phyloP scores from a whole-genome alignment of 1,140 invertebrate genomes.

The Bacillus rossius region DNA sequence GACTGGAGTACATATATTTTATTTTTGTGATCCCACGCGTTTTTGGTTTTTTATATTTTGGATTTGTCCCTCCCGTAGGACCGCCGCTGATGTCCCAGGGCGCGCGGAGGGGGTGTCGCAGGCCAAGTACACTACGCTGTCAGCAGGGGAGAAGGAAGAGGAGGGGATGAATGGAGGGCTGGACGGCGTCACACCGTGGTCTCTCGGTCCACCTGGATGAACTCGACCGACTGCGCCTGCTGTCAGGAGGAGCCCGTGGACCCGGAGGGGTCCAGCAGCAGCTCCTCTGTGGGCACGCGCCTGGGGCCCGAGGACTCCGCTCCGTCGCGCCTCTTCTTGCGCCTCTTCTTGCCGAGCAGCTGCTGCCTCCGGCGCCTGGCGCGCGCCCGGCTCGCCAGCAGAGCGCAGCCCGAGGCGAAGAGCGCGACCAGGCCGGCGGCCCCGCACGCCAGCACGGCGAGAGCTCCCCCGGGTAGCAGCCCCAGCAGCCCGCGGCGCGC shows the following conservation, averaged over 20 bases:
- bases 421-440: constrained; percentile 49
- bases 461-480: constrained; percentile 43
- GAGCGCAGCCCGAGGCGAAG: constrained; percentile 47
- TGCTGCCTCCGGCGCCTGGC: constrained; percentile 32
- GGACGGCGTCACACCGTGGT: constrained; percentile 60
- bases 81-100: no score
- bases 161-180: not conserved
- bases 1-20: no score
- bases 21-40: no score
- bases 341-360: constrained; percentile 49
- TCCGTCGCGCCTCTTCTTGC: constrained; percentile 41
- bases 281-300: constrained; percentile 47
- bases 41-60: no score
- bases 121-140: no score
- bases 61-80: no score
- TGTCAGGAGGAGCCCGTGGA: constrained; percentile 63
- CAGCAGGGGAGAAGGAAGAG: not conserved
- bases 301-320: constrained; percentile 38
- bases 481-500: constrained; percentile 46
- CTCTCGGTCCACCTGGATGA: constrained; percentile 82
- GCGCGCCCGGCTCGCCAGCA: constrained; percentile 35
- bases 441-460: constrained; percentile 48
- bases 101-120: no score
- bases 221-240: constrained; percentile 79
- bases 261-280: constrained; percentile 48